A percentile compares a stretch with the other conserved stretches of the same genome.
Conservation (phyloP, 2,888 invertebrate genomes). For the Tipula helvola region DNA sequence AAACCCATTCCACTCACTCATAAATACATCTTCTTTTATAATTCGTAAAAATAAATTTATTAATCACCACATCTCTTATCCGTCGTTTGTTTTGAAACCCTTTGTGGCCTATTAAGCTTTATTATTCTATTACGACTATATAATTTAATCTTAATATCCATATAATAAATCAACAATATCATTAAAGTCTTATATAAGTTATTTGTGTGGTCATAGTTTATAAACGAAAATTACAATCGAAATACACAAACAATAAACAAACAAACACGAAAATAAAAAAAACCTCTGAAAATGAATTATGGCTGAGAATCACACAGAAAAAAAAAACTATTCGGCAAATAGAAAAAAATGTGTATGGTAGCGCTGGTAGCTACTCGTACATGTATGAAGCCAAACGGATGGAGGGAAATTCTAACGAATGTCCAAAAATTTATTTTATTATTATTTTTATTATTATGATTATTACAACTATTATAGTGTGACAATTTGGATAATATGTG, state of each 20-base stretch:
- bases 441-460: background rate
- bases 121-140: background rate
- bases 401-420: background rate
- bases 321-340: background rate
- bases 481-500: background rate
- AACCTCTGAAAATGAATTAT: background rate
- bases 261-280: background rate
- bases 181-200: background rate
- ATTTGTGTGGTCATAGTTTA: background rate
- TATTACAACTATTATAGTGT: constrained; percentile 4
- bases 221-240: background rate
- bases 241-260: background rate
- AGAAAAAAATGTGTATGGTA: background rate
- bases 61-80: background rate
- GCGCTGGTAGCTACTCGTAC: background rate
- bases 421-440: background rate
- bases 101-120: background rate
- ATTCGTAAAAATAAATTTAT: background rate
- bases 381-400: background rate
- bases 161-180: background rate
- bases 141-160: background rate
- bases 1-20: background rate
- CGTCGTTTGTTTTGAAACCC: background rate
- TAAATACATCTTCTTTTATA: background rate
- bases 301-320: background rate